Base-by-base conservation (phyloP, 2,888 invertebrate genomes). In the Eupelmus urozonus region DNA sequence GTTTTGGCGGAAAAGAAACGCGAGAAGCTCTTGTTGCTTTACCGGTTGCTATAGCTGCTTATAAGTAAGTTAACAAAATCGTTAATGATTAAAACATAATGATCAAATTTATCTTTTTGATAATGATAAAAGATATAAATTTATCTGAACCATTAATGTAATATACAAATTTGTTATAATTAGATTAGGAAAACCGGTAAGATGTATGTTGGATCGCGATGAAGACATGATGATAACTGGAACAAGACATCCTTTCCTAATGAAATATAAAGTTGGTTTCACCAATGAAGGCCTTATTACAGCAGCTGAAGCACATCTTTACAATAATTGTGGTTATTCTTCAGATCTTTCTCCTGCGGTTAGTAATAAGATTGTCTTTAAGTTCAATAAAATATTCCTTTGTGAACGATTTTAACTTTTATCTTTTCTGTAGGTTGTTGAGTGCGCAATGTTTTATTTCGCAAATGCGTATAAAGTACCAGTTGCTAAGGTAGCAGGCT, bases 1-100 rank as follows among this genome's bases (percentile, higher is more conserved):
- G 96, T 23, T 98, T 98, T 88, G 98, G 98, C n/a, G 98, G 98
- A 0, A 98, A 98, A 90, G 97, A 98, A 88, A 94, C 95, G 0
- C 92, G 95, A 77, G 92, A 93, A 4, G 90, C 92, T 79, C 85
- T 93, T 2, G 87, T 94, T 1, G 93, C 94, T 0, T 87, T 96
- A 27, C 95, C 96, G 0, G 94, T 94, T 9, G 95, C 95, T 0
- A 88, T 97, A 1, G 96, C 97, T 9, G 96, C 97, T 11, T 91
- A 93, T 82, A 92, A 90, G 92, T 92, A 9, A 34, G 34, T 34
- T 34, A n/a, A n/a, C n/a, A n/a, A n/a, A n/a, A n/a, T n/a, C n/a
- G n/a, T n/a, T n/a, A n/a, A n/a, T n/a, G n/a, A n/a, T n/a, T n/a
- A 34, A 34, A 34, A 34, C 9, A 34, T 34, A 34, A 34, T 34